Base-by-base conservation (phyloP, 2,888 invertebrate species). In the Agonopterix heracliana region DNA sequence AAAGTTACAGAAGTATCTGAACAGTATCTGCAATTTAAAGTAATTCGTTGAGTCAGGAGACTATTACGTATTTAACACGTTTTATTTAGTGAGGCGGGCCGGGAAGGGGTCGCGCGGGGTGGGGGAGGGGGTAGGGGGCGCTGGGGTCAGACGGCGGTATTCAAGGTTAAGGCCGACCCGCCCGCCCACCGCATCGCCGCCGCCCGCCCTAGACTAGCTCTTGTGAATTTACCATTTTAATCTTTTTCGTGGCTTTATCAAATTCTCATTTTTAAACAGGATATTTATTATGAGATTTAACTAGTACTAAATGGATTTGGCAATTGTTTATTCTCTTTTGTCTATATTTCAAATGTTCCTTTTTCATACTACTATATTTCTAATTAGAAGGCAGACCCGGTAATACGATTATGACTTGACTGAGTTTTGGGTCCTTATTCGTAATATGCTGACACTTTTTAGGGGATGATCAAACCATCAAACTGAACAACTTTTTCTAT, bases 111-210 rank as follows among this genome's bases (percentile, higher is more conserved):
- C 54, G 56, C 56, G 55, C 46, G 48, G 58, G 66, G 65, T 55
- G 57, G 57, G 53, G 52, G 48, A 56, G 59, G 64, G 66, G 65
- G 64, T n/a, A 64, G 70, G 64, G 67, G 60, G 58, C 55, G 56
- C 54, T 54, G 61, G 74, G 83, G 84, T 79, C 82, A 84, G 85
- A 82, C 81, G 76, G 74, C 71, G 75, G 70, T 77, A 74, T 84
- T 83, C 86, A 87, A 87, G 87, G 87, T 86, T 79, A 87, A 87
- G 87, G 87, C 77, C 82, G 67, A 64, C 68, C 44, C 45, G 26
- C 60, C 52, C 54, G 38, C 45, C 45, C 26, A 26, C 26, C 45
- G 45, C 61, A 10, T 13, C 9, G 41, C 7, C 41, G n/a, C 11
- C 65, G 65, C 50, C 45, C 51, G 54, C 56, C 50, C 54, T 54